Base-by-base conservation (phyloP, 1,140 invertebrate species). In the Agrypnia vestita region DNA sequence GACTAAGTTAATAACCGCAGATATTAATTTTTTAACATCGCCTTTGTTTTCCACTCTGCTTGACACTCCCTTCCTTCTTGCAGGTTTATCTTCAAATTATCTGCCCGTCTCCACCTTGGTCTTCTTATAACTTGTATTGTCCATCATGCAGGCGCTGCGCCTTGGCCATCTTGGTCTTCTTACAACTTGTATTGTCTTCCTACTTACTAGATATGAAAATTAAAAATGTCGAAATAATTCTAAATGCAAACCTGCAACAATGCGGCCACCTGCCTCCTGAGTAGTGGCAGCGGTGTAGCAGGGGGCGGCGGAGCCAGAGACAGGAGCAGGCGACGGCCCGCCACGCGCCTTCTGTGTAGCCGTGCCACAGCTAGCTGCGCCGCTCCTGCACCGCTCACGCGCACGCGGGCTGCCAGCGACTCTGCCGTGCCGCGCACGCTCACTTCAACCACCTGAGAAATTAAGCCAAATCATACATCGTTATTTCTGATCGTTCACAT, bases 321-420 rank as follows among this genome's bases (percentile, higher is more conserved):
- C 56, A 97, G 94, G 72, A 95, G 90, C 56, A 97, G 94, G 51
- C 95, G 88, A 80, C 95, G 95, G 75, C 93, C 94, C 6, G 94
- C 94, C 79, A 96, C 91, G 85, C 95, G 94, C 55, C 93, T 92
- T 35, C 95, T 91, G 85, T 96, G 96, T 7, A 97, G 90, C 83
- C 95, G 93, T 0, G 95, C 95, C 76, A 97, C 96, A 13, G 94
- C 94, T 81, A 94, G 93, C 59, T 96, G 92, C 8, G 95, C 95
- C 84, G 89, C 87, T 84, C 88, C 87, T 71, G 87, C 86, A 0
- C 86, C 87, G 1, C 87, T 84, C 0, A 90, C 83, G 47, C 86
- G 84, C 0, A 89, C 85, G 0, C 85, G 87, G 4, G 88, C 89
- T 13, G 87, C 76, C 0, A 89, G 87, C 0, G 88, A 87, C 9